phyloP scores from a whole-genome alignment of 2,888 invertebrate genomes.

The Caenorhabditis sp. region DNA sequence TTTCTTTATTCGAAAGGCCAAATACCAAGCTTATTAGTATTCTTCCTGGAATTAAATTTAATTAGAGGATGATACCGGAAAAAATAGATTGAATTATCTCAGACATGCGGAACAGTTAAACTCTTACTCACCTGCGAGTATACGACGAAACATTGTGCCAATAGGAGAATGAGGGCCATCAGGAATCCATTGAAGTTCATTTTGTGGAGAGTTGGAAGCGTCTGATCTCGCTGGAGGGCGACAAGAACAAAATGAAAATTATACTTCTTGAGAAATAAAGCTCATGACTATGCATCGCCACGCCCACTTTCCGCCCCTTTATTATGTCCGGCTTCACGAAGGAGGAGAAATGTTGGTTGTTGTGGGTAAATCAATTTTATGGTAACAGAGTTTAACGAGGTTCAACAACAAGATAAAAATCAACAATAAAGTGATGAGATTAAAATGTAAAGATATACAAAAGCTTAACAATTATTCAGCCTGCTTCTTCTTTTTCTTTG shows the following conservation, averaged over 20 bases:
- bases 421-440: slow-evolving; percentile 26
- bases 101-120: too few species aligned
- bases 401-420: slow-evolving; percentile 34
- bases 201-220: neutral
- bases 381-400: slow-evolving; percentile 21
- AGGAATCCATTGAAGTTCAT: neutral
- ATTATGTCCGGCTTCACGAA: neutral
- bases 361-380: slow-evolving; percentile 2
- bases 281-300: neutral
- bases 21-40: neutral
- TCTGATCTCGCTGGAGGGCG: neutral
- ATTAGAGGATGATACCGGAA: neutral
- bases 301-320: neutral
- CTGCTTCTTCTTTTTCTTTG: slow-evolving; percentile 58
- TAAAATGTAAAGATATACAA: slow-evolving; percentile 29
- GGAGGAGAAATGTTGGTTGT: neutral
- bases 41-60: neutral
- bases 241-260: neutral
- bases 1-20: neutral
- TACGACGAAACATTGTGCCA: neutral
- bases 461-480: slow-evolving; percentile 39
- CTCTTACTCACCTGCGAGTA: neutral
- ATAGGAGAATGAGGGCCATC: neutral
- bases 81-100: too few species aligned
- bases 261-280: neutral